Evolutionary conservation across 1,140 invertebrate genomes (phyloP).

Genomic region (Sitobion miscanthi): DNA sequence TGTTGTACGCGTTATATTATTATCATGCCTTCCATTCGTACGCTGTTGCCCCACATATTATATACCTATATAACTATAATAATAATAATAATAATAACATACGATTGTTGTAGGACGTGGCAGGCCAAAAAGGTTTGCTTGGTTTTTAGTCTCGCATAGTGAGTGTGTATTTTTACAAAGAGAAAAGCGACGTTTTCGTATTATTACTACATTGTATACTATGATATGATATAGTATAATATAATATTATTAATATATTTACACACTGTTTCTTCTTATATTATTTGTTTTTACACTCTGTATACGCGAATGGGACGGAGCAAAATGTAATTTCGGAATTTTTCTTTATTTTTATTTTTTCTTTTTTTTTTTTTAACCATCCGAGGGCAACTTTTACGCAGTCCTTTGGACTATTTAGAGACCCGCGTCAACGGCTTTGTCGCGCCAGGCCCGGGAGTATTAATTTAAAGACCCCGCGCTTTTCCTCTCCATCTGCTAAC

Average conservation of each 20-base stretch:
- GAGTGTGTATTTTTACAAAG: background rate
- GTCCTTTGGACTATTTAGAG: conserved; percentile 35
- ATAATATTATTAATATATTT: background rate
- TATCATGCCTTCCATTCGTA: background rate
- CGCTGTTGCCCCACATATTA: background rate
- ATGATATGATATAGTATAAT: background rate
- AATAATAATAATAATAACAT: background rate
- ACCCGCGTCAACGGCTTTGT: conserved; percentile 35
- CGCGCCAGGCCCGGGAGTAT: background rate
- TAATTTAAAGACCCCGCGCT: conserved; percentile 19
- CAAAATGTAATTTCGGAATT: conserved; percentile 20
- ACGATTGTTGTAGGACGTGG: background rate
- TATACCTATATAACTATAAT: background rate
- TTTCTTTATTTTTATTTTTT: background rate
- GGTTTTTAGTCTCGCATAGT: background rate
- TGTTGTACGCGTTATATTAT: background rate
- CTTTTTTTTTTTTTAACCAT: background rate
- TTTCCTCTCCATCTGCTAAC: background rate
- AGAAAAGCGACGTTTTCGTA: background rate
- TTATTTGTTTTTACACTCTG: background rate
- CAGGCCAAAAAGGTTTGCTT: background rate
- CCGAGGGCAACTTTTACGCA: background rate
- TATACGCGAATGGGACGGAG: background rate
- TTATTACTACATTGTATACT: background rate
- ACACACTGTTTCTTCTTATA: background rate